Base-by-base conservation (phyloP, 2,888 invertebrate species). In the Callosobruchus maculatus region DNA sequence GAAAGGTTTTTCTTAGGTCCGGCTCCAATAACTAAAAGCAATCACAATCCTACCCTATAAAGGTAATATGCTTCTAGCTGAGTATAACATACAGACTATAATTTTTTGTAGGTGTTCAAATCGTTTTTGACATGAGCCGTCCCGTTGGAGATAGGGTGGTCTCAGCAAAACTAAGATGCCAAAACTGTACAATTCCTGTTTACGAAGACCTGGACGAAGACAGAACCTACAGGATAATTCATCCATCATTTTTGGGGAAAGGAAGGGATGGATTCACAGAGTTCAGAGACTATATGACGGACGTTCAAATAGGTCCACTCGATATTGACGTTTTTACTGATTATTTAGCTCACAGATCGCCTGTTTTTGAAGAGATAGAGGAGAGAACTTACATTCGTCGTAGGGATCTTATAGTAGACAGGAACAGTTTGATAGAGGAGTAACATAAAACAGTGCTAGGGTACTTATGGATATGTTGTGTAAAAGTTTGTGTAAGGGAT, bases 221-320 rank as follows among this genome's bases (percentile, higher is more conserved):
- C 67, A 86, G 89, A 77, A 88, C 87, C 22, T 95, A 95, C 86
- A 88, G 90, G 20, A 85, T 95, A 0, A 87, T 92, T n/a, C 83
- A 91, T 0, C 89, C 90, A 71, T 88, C 88, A 79, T 94, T 91
- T 82, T 85, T 94, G 74, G 89, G 89, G 0, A 88, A 88, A 22
- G 94, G 94, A 18, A 94, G 94, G 71, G 93, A 93, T 82, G 92
- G 92, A 0, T 93, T 89, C 82, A 80, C 86, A 75, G 86, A 89
- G 81, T 79, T 92, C 70, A 82, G 87, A 0, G 82, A 89, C 0
- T 88, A 90, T 79, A 84, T 90, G 20, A 84, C 87, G 74, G 90
- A 91, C 82, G 73, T 88, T 67, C 81, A 84, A 71, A 83, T 84
- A 70, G 88, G 91, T 67, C 85, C 84, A 0, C 77, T 89, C 0